Evolutionary conservation across 23 tunicate species (phyloP).

Genomic region (Corella eumyota): DNA sequence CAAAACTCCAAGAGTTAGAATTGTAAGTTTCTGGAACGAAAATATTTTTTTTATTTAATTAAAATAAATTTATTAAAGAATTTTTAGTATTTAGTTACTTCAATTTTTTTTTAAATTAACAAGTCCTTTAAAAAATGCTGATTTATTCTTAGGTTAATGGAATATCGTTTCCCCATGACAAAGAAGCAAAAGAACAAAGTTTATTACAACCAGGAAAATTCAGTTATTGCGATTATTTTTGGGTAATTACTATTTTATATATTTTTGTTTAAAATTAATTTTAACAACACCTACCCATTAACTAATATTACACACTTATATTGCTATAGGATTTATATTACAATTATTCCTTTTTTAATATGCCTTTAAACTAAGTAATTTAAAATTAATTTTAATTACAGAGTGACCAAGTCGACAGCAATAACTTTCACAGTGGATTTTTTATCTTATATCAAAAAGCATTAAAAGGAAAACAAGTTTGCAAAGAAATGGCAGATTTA

Average conservation of each 20-base stretch:
- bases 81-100: neutral
- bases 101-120: neutral
- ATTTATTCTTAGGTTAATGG: conserved; percentile 50
- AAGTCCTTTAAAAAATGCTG: neutral
- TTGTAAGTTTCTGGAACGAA: neutral
- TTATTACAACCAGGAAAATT: conserved; percentile 79
- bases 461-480: conserved; percentile 57
- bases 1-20: conserved; percentile 5
- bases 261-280: neutral
- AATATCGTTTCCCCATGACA: conserved; percentile 71
- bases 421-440: conserved; percentile 63
- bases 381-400: conserved; percentile 1
- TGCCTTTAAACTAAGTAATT: neutral
- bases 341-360: neutral
- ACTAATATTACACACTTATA: neutral
- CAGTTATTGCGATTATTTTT: conserved; percentile 89
- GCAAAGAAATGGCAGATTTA: conserved; percentile 70
- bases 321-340: neutral
- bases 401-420: conserved; percentile 66
- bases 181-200: conserved; percentile 78
- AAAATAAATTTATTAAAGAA: no score
- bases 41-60: neutral
- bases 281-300: neutral
- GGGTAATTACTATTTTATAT: conserved; percentile 34
- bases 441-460: conserved; percentile 46